These are phyloP conservation scores for Cynocephalus volans DNA, from an alignment of 2,113 vertebrate genomes.

Conservation along the genomic window DNA sequence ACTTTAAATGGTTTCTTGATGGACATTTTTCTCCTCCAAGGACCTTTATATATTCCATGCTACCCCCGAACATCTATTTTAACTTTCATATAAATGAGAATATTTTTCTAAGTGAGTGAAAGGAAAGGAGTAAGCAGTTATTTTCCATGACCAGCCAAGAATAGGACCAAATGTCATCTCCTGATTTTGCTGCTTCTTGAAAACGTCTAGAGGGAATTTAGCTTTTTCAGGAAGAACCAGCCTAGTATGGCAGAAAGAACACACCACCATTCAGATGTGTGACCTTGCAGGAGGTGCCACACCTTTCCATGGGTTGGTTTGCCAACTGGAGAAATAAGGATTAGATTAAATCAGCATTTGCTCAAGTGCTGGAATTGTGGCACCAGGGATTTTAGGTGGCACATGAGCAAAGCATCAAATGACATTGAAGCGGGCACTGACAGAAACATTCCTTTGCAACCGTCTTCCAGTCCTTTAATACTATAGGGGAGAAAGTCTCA, in stretches of 20 bases:
- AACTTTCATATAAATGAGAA: constrained; percentile 45
- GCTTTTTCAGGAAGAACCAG: not conserved
- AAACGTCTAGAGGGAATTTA: not conserved
- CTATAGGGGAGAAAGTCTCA: not conserved
- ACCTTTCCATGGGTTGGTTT: not conserved
- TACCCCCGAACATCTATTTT: constrained; percentile 66
- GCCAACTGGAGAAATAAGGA: not conserved
- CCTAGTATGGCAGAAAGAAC: not conserved
- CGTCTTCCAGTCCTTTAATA: not conserved
- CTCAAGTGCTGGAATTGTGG: not conserved
- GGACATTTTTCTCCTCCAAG: constrained; percentile 26
- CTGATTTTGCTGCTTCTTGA: constrained; percentile 31
- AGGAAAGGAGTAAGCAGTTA: constrained; percentile 26
- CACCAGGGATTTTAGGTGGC: not conserved
- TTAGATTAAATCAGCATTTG: not conserved
- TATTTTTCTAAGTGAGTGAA: constrained; percentile 48
- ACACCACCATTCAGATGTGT: not conserved
- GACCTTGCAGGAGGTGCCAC: not conserved
- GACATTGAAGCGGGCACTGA: not conserved
- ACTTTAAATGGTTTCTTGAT: constrained; percentile 48
- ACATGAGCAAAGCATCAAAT: not conserved
- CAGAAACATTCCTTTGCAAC: not conserved
- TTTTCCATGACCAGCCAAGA: constrained; percentile 45
- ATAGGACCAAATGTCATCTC: not conserved
- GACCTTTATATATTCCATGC: constrained; percentile 6